These are phyloP conservation scores for Ichneumoninae sp. DNA, from an alignment of 2,888 invertebrate species.

Conservation along the genomic window DNA sequence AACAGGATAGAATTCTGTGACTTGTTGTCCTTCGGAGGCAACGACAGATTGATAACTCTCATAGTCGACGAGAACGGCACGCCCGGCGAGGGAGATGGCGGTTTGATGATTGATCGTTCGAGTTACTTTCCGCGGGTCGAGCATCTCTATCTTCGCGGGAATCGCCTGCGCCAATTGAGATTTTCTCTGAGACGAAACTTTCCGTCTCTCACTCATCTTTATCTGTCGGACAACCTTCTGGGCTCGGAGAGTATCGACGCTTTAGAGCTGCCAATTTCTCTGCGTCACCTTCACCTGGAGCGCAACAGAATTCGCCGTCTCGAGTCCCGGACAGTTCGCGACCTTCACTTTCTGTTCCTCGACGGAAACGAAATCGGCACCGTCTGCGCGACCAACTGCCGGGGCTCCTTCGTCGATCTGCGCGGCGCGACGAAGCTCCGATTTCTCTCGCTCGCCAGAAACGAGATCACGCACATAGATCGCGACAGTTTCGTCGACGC, in stretches of 20 bases:
- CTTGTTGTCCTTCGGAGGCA: conserved; percentile 73
- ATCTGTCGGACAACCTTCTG: conserved; percentile 75
- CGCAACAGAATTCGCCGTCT: conserved; percentile 72
- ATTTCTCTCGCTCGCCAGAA: conserved; percentile 73
- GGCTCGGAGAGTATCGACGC: conserved; percentile 69
- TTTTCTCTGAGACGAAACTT: conserved; percentile 71
- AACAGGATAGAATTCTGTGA: conserved; percentile 76
- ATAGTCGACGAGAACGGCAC: conserved; percentile 74
- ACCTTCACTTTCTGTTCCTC: conserved; percentile 71
- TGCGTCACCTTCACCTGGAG: conserved; percentile 75
- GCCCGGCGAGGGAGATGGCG: conserved; percentile 63
- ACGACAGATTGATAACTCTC: conserved; percentile 70
- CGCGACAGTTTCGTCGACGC: conserved; percentile 73
- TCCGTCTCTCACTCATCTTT: conserved; percentile 76
- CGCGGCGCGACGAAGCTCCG: conserved; percentile 70
- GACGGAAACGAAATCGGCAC: conserved; percentile 74
- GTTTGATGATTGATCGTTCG: conserved; percentile 62
- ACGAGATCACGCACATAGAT: conserved; percentile 72
- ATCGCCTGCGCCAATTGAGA: conserved; percentile 69
- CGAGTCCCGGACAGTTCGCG: conserved; percentile 68
- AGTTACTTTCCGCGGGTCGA: conserved; percentile 74
- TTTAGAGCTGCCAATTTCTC: conserved; percentile 71
- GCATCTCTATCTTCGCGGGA: conserved; percentile 75
- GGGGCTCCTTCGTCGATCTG: conserved; percentile 68
- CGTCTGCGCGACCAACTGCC: conserved; percentile 72